A percentile compares a stretch with the other conserved stretches of the same genome.
Conservation (phyloP, 2,797 vertebrate genomes). For the Anguilla pacifica region DNA sequence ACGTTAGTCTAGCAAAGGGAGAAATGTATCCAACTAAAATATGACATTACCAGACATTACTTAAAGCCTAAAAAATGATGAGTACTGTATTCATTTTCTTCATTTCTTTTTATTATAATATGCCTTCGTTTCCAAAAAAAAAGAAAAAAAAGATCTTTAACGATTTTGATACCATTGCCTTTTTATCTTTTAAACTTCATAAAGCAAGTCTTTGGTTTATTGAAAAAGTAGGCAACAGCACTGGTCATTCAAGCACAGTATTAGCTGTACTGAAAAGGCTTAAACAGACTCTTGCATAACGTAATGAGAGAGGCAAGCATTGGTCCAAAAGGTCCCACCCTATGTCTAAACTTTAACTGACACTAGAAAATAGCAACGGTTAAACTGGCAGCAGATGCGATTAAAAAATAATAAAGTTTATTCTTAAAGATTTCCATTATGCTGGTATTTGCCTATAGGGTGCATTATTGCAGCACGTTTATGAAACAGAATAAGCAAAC, state of each 20-base stretch:
- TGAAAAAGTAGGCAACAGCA: neutral
- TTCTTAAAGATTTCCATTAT: neutral
- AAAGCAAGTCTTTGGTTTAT: neutral
- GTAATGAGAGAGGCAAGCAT: conserved; percentile 28
- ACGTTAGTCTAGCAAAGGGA: neutral
- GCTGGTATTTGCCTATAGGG: neutral
- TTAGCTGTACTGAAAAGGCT: conserved; percentile 7
- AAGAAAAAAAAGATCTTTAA: neutral
- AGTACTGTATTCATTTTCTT: neutral
- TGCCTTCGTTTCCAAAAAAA: neutral
- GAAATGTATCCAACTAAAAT: neutral
- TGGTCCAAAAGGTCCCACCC: conserved; percentile 37
- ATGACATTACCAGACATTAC: conserved; percentile 36
- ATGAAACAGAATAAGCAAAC: neutral
- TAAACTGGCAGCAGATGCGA: neutral
- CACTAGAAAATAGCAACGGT: conserved; percentile 3
- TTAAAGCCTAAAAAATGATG: conserved; percentile 13
- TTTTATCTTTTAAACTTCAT: neutral
- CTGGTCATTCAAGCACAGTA: neutral
- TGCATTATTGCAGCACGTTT: neutral
- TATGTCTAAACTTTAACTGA: conserved; percentile 40
- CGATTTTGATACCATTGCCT: neutral
- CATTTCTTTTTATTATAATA: neutral
- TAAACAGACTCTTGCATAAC: conserved; percentile 32
- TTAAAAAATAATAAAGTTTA: neutral